Evolutionary conservation across 2,797 vertebrate species (phyloP).

Genomic region (Lacerta bilineata): DNA sequence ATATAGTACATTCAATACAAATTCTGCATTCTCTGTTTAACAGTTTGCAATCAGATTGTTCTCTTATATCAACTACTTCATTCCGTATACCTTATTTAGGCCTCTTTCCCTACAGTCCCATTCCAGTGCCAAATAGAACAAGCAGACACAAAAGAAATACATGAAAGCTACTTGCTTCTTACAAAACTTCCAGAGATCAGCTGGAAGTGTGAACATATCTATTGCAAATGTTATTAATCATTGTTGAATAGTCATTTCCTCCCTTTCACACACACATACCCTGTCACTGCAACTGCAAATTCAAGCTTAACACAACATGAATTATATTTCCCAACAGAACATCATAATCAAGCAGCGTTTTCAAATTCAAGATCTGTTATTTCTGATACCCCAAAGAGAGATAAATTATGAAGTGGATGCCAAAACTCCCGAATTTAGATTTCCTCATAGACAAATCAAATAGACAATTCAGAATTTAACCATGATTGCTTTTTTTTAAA

Average conservation of each 20-base stretch:
- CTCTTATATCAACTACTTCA: conserved; percentile 51
- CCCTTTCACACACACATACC: neutral
- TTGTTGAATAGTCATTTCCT: conserved; percentile 28
- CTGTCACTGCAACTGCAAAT: conserved; percentile 9
- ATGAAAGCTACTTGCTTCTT: conserved; percentile 56
- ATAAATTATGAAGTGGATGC: too few relatives aligned
- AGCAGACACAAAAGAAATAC: conserved; percentile 63
- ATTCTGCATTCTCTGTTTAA: conserved; percentile 41
- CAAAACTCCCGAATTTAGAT: too few relatives aligned
- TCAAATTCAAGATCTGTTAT: conserved; percentile 1
- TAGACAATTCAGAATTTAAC: neutral
- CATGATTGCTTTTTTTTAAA: neutral
- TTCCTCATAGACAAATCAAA: neutral
- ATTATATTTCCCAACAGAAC: conserved; percentile 6
- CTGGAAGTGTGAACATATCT: conserved; percentile 41
- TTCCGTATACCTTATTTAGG: conserved; percentile 76
- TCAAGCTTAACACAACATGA: neutral
- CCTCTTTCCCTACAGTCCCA: conserved; percentile 62
- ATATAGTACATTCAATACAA: conserved; percentile 40
- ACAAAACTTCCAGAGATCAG: conserved; percentile 46
- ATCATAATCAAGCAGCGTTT: neutral
- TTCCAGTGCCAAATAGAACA: conserved; percentile 64
- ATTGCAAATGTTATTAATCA: conserved; percentile 32
- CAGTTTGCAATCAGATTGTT: conserved; percentile 58
- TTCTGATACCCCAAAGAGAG: neutral